These are phyloP conservation scores for Pagetopsis macropterus DNA, from an alignment of 2,797 vertebrate species.

Conservation along the genomic window DNA sequence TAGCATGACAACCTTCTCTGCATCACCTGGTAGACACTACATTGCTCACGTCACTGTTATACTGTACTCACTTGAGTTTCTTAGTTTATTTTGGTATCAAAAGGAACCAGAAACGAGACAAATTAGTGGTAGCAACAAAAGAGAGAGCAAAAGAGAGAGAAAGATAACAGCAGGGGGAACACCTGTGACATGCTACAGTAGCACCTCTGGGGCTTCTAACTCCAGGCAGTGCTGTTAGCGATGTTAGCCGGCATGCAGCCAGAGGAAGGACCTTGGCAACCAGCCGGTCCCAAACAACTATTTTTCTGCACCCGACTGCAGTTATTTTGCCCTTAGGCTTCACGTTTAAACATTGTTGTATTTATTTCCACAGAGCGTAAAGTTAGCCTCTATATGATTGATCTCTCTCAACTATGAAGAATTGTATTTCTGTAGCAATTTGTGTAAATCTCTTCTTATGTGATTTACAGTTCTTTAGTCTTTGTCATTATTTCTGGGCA, in stretches of 20 bases:
- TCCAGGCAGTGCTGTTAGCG: background rate
- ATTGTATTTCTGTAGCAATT: no score
- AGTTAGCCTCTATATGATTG: no score
- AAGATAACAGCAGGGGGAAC: background rate
- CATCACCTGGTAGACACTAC: background rate
- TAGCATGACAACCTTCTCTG: background rate
- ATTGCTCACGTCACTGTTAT: background rate
- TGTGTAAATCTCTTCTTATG: no score
- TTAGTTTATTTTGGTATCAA: background rate
- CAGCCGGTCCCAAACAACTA: background rate
- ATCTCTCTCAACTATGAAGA: no score
- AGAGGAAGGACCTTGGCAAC: background rate
- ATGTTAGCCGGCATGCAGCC: background rate
- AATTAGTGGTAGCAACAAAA: background rate
- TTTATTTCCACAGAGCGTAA: no score
- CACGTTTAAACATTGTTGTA: no score
- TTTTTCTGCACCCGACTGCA: background rate
- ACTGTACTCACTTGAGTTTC: background rate
- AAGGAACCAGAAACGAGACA: background rate
- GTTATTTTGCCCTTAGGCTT: background rate
- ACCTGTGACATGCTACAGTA: constrained; percentile 1
- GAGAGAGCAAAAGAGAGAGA: background rate
- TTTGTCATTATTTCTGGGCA: no score
- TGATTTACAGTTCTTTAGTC: no score
- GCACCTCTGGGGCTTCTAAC: constrained; percentile 6